phyloP scores from a whole-genome alignment of 2,797 vertebrate genomes.

The Smutsia temminckii region DNA sequence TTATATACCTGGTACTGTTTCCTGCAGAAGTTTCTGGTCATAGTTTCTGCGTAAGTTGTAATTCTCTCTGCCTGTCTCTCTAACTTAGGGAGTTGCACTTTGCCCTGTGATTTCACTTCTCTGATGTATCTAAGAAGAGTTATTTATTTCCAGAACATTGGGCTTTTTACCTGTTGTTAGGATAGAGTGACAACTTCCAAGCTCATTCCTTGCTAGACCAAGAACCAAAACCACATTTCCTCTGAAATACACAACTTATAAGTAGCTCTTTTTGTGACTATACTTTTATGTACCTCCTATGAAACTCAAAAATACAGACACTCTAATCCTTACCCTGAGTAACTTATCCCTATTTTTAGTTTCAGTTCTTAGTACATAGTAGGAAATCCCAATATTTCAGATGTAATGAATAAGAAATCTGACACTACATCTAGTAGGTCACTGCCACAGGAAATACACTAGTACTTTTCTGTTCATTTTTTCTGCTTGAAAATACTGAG shows the following conservation, averaged over 20 bases:
- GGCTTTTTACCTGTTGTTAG: neutral
- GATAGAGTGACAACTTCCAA: neutral
- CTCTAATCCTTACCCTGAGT: neutral
- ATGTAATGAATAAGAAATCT: slow-evolving; percentile 14
- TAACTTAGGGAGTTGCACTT: neutral
- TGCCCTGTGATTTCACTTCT: neutral
- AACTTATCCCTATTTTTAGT: neutral
- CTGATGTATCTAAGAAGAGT: neutral
- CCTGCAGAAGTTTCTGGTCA: neutral
- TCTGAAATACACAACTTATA: neutral
- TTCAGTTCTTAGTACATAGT: neutral
- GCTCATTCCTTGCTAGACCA: neutral
- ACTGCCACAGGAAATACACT: neutral
- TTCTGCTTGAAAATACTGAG: slow-evolving; percentile 1
- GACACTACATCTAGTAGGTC: neutral
- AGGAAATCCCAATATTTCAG: slow-evolving; percentile 7
- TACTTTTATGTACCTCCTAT: neutral
- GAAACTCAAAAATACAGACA: neutral
- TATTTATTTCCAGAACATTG: neutral
- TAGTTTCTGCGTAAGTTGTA: neutral
- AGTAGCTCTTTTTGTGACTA: neutral
- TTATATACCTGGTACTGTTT: neutral
- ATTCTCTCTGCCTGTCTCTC: neutral
- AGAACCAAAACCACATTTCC: neutral
- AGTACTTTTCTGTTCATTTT: neutral